Base-by-base conservation (phyloP, 1,140 invertebrate genomes). In the Octopus sinensis region DNA sequence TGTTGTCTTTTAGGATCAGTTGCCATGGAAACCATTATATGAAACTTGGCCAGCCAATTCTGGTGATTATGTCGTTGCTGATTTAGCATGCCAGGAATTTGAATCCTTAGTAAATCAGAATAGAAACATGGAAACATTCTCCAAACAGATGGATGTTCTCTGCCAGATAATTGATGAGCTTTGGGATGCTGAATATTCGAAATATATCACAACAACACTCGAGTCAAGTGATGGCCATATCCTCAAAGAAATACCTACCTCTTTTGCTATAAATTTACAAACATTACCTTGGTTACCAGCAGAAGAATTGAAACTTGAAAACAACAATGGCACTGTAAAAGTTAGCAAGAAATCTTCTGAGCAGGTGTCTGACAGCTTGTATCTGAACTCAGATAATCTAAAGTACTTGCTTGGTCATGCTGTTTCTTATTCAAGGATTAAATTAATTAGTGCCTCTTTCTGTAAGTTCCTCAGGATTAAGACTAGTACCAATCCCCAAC, bases 221-320 rank as follows among this genome's bases (percentile, higher is more conserved):
- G 73, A 54, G 51, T 77, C 80, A 68, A 53, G 10, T 2, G 62
- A 79, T 17, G 82, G 80, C 0, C 79, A 83, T 51, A 71, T 79
- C 62, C 80, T 81, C 7, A 43, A 80, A 10, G 83, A 86, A 6
- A 73, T 82, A 6, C 82, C 84, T 6, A 83, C 86, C 0, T 88
- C 87, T 4, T 86, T 88, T 77, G 82, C 83, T 54, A 83, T 88
- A 5, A 76, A 83, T 75, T 83, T 88, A 52, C 79, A 83, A 75
- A 83, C 81, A 9, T 51, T 84, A 53, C 77, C 73, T 13, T 90
- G 89, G 89, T 77, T 89, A 54, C 89, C 89, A 53, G 85, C 84
- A 1, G 30, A 82, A 12, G 71, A 85, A 79, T 81, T 71, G 4
- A 76, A 54, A 12, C 76, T 53, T 7, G 43, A 13, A 12, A 13